Base-by-base conservation (phyloP, 2,797 vertebrate species). In the Pyrocephalus nanus region DNA sequence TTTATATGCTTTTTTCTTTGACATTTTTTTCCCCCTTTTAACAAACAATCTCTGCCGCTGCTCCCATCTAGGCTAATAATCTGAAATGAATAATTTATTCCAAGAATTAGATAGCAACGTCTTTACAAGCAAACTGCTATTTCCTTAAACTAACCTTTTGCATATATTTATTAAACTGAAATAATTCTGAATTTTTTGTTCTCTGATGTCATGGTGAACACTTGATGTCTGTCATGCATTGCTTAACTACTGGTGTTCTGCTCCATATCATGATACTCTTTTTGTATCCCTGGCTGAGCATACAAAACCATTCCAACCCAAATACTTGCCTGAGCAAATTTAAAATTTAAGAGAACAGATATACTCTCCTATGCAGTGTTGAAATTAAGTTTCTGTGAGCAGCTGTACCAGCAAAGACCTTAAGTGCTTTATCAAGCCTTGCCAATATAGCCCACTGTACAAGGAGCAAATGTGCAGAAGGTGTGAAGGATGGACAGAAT, bases 21-120 rank as follows among this genome's bases (percentile, higher is more conserved):
- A 51, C 15, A 19, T 1, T 4, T 69, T 64, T 60, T 78, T 71
- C 77, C 67, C 15, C 14, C 4, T 86, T 69, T 58, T n/a, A 86
- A 71, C 17, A 64, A 86, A 42, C 12, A 92, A 42, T 36, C 17
- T 55, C 15, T 57, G 14, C 26, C 13, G 51, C n/a, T 83, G 11
- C 11, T 80, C 26, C 87, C 54, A 34, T 82, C n/a, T 77, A 25
- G 13, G 26, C 20, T 82, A 94, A 80, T 77, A 85, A 91, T 55
- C 30, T 80, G 25, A 94, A 89, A 95, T 86, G 5, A 87, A 93
- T 67, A 92, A 65, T 82, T 91, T 85, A 90, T 87, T 91, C 22
- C 22, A 64, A 73, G 64, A 57, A 87, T 65, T 76, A 89, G 50
- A 51, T 20, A 72, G 6, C 23, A 78, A 83, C 50, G 5, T 85